phyloP scores from a whole-genome alignment of 2,113 vertebrate species.

The Tragelaphus imberbis region DNA sequence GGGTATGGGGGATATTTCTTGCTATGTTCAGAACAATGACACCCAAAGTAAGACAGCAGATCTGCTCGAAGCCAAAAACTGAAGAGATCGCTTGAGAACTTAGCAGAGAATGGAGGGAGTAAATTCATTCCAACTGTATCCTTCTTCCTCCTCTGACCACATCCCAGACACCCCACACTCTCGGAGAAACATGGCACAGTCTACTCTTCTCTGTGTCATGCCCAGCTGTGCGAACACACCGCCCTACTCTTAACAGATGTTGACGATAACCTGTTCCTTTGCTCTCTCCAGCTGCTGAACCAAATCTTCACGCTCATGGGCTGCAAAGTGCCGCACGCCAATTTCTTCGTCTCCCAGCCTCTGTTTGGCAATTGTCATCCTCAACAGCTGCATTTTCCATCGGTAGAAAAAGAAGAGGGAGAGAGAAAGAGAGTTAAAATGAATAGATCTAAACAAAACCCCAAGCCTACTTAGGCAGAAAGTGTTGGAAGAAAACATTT shows the following conservation, averaged over 20 bases:
- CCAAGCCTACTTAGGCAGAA: background rate
- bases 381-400: conserved; percentile 85
- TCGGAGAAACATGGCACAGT: background rate
- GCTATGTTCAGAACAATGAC: background rate
- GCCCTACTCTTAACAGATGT: background rate
- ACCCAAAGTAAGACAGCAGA: background rate
- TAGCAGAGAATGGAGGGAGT: rapidly evolving
- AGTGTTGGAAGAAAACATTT: background rate
- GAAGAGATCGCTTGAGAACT: background rate
- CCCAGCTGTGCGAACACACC: background rate
- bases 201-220: background rate
- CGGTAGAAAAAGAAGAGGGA: background rate
- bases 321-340: conserved; percentile 91
- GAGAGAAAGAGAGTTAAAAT: background rate
- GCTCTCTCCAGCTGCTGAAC: conserved; percentile 92
- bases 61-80: background rate
- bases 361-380: conserved; percentile 98
- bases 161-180: background rate
- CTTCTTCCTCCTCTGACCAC: no score
- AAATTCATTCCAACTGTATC: background rate
- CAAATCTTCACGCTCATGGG: conserved; percentile 94
- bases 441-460: background rate
- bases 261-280: conserved; percentile 87
- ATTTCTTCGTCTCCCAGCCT: conserved; percentile 95
- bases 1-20: background rate